phyloP scores from a whole-genome alignment of 2,113 vertebrate species.

The Callorhinus ursinus region DNA sequence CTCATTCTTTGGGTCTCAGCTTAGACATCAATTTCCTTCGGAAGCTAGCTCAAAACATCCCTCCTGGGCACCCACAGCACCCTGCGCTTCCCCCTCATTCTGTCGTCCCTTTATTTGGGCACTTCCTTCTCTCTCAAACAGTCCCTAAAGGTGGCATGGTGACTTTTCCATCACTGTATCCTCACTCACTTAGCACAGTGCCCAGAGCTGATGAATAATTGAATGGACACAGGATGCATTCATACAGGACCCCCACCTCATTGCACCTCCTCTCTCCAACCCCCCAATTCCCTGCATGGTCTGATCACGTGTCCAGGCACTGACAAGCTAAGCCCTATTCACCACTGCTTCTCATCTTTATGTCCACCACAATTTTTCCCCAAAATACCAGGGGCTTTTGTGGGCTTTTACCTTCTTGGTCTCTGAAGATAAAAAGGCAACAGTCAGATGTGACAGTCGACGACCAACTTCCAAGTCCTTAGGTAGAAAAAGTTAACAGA shows the following conservation, averaged over 20 bases:
- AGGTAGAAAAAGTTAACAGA: not conserved
- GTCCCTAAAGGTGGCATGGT: not conserved
- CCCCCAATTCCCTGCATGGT: not conserved
- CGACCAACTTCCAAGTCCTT: not conserved
- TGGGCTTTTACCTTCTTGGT: not conserved
- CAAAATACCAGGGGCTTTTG: not conserved
- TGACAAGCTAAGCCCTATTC: not conserved
- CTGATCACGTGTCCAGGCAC: not conserved
- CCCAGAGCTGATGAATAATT: not conserved
- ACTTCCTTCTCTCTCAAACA: not conserved
- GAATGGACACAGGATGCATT: not conserved
- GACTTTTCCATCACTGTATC: accelerated
- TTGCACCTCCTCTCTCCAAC: not conserved
- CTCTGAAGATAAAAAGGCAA: not conserved
- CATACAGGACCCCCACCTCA: accelerated
- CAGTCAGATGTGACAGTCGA: not conserved
- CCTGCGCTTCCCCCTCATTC: not conserved
- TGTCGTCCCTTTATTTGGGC: not conserved
- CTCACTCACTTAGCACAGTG: not conserved
- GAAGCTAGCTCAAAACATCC: not conserved
- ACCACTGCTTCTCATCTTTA: not conserved
- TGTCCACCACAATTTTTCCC: not conserved
- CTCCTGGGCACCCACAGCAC: accelerated
- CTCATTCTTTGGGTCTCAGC: not conserved
- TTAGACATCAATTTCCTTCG: not conserved